phyloP scores from a whole-genome alignment of 2,888 invertebrate genomes.

The Heteropelma amictum region DNA sequence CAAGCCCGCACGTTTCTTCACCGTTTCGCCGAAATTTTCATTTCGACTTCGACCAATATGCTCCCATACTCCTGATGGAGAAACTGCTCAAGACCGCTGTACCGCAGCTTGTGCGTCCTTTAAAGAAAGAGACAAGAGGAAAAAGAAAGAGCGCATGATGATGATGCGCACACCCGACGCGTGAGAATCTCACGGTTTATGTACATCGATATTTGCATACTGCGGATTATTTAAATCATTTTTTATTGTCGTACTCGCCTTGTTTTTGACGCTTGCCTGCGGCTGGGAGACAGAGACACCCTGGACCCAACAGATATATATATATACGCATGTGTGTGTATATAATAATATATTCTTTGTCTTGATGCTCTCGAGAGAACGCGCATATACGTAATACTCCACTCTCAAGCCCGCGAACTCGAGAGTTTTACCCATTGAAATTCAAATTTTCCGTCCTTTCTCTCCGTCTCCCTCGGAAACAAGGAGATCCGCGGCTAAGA shows the following conservation, averaged over 20 bases:
- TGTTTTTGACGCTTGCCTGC: constrained; percentile 69
- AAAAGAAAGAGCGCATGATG: constrained; percentile 1
- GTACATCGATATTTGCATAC: constrained; percentile 69
- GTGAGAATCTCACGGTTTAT: constrained; percentile 72
- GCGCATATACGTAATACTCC: constrained; percentile 42
- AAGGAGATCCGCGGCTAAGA: constrained; percentile 20
- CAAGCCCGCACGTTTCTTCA: constrained; percentile 41
- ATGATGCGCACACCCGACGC: constrained; percentile 54
- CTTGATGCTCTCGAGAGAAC: constrained; percentile 48
- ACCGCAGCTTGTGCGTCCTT: neutral
- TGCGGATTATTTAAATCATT: constrained; percentile 77
- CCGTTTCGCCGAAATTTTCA: constrained; percentile 6
- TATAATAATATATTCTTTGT: constrained; percentile 25
- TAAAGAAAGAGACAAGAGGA: neutral
- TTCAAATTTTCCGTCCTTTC: constrained; percentile 63
- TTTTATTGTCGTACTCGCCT: constrained; percentile 70
- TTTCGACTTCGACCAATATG: neutral
- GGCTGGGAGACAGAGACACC: constrained; percentile 58
- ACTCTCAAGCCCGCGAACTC: constrained; percentile 64
- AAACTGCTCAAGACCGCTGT: constrained; percentile 5
- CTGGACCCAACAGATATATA: constrained; percentile 23
- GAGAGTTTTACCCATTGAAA: constrained; percentile 66
- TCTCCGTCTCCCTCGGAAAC: constrained; percentile 34
- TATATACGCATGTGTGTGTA: no score
- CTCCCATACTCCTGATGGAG: constrained; percentile 1